A percentile compares a stretch with the other conserved stretches of the same genome.
phyloP scores from a whole-genome alignment of 37 sponge, comb jelly and placozoan species.

The Dysidea cf. avara region DNA sequence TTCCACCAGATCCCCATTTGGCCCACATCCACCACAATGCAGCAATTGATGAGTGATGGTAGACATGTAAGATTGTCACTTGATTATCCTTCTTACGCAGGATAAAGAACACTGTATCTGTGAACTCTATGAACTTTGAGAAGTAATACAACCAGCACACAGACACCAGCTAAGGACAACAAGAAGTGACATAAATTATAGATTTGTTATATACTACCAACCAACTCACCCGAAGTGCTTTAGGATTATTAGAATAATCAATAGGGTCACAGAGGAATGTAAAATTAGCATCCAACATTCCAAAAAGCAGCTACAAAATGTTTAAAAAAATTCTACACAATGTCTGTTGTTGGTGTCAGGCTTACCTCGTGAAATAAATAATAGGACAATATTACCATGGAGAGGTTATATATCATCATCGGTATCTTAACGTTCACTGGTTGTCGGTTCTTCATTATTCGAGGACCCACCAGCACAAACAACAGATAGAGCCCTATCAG shows the following conservation, averaged over 20 bases:
- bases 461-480: slow-evolving; percentile 55
- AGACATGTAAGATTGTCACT: slow-evolving; percentile 76
- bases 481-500: slow-evolving; percentile 56
- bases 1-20: slow-evolving; percentile 76
- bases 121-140: slow-evolving; percentile 72
- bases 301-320: slow-evolving; percentile 26
- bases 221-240: slow-evolving; percentile 34
- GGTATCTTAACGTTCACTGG: slow-evolving; percentile 52
- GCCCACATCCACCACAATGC: slow-evolving; percentile 71
- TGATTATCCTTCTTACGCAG: slow-evolving; percentile 77
- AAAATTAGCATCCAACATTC: slow-evolving; percentile 4
- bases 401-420: slow-evolving; percentile 72
- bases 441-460: slow-evolving; percentile 54
- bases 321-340: neutral
- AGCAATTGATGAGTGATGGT: slow-evolving; percentile 70
- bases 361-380: slow-evolving; percentile 78
- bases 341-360: too few relatives aligned
- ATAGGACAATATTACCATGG: slow-evolving; percentile 58
- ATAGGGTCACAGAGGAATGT: slow-evolving; percentile 31
- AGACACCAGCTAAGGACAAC: slow-evolving; percentile 35
- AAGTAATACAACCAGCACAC: slow-evolving; percentile 74
- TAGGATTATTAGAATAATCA: slow-evolving; percentile 1
- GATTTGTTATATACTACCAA: too few relatives aligned
- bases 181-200: too few relatives aligned
- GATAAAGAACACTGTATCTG: slow-evolving; percentile 78